Base-by-base conservation (phyloP, 2,797 vertebrate genomes). In the Channallabes apus region DNA sequence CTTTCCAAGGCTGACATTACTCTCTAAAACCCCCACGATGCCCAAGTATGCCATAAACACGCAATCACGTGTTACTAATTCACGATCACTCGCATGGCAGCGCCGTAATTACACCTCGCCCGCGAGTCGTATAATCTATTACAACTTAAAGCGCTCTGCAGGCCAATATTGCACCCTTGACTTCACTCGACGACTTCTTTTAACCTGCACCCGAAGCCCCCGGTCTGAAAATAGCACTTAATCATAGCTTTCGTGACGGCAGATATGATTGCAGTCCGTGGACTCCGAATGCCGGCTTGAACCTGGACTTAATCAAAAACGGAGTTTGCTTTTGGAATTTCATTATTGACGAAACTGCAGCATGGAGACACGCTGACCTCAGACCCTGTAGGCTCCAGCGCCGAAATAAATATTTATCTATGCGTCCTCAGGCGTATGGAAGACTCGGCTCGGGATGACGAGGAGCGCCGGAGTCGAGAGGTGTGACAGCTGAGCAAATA, bases 271-370 rank as follows among this genome's bases (percentile, higher is more conserved):
- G 76, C 76, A 38, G 72, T 56, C 51, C 6, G 15, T 75, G 72
- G 58, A 38, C 58, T 61, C 32, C 82, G 89, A 92, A 89, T 87
- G 86, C 87, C 14, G 56, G 79, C 87, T 87, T 91, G 88, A 92
- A 90, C 90, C 81, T 88, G 67, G 89, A 93, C 90, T 92, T 93
- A 92, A 94, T 94, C 91, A 92, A 91, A 93, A 90, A 86, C 86
- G 82, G 84, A 93, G 78, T 88, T 87, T 88, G 81, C 84, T 76
- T 83, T 87, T 22, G 59, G 86, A 90, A 90, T 90, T 84, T 82
- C 62, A 88, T 87, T 89, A 88, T 87, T 89, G 85, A 89, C 86
- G 77, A 75, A 56, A 85, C 72, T 79, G 62, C 78, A 64, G 85
- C 38, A 4, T 3, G 8, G 72, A 78, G 62, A 72, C 62, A 27